Evolutionary conservation across 2,888 invertebrate species (phyloP).

Genomic region (Spilarctia lutea): DNA sequence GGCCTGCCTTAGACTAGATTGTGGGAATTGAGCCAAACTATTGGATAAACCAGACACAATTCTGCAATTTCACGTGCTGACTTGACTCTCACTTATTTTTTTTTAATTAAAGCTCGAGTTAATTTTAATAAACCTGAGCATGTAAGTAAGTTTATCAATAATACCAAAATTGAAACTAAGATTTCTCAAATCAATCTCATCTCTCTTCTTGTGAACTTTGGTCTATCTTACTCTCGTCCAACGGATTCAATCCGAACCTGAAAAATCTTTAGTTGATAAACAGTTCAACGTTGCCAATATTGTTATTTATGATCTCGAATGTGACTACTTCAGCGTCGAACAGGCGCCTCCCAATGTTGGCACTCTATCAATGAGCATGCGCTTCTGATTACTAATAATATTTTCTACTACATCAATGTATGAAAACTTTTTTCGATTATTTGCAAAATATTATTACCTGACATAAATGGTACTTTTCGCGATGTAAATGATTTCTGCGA

Average conservation of each 20-base stretch:
- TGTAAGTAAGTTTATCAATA: not conserved
- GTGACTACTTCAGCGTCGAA: constrained; percentile 24
- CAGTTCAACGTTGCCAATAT: constrained; percentile 34
- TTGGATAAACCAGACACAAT: constrained; percentile 57
- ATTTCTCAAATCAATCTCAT: not conserved
- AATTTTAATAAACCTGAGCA: not conserved
- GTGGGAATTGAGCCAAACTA: constrained; percentile 68
- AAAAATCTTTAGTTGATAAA: constrained; percentile 8
- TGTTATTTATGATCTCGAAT: constrained; percentile 29
- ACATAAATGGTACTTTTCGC: not conserved
- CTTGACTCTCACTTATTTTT: constrained; percentile 16
- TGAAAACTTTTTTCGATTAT: not conserved
- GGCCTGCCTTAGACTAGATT: constrained; percentile 58
- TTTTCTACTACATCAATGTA: constrained; percentile 45
- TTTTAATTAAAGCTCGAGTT: not conserved
- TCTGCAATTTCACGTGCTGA: constrained; percentile 43
- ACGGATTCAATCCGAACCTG: not conserved
- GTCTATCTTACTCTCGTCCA: not conserved
- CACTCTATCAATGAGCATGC: constrained; percentile 55
- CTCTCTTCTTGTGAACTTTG: not conserved
- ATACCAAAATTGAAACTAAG: not conserved
- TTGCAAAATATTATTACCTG: not conserved
- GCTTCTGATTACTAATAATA: constrained; percentile 48
- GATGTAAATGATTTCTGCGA: not conserved
- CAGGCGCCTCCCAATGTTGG: constrained; percentile 51